Percentiles rank a stretch among this genome's conserved stretches.
Evolutionary conservation across 2,888 invertebrate genomes (phyloP).

Genomic region (Caenorhabditis sp.): DNA sequence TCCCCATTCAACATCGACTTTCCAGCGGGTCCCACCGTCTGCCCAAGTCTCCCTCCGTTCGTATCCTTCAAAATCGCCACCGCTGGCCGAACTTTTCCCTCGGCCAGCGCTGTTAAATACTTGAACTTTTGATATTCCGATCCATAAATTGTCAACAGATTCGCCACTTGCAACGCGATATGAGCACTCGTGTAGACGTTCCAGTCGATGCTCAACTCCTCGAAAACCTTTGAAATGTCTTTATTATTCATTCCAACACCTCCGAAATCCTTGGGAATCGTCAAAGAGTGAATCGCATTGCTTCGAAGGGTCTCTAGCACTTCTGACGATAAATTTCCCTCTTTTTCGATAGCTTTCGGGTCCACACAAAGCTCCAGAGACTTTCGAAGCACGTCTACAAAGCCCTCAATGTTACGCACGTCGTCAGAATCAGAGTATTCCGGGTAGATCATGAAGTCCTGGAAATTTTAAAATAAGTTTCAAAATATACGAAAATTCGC

Average conservation of each 20-base stretch:
- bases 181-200: conserved; percentile 70
- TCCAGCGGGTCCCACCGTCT: conserved; percentile 60
- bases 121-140: conserved; percentile 66
- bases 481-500: too few species aligned
- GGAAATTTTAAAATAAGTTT: too few species aligned
- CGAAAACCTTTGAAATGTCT: conserved; percentile 77
- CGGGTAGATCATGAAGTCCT: conserved; percentile 83
- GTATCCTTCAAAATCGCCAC: conserved; percentile 61
- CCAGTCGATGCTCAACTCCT: conserved; percentile 76
- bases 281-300: conserved; percentile 71
- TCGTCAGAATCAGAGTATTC: conserved; percentile 82
- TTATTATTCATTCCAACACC: conserved; percentile 80
- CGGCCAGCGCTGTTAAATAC: conserved; percentile 69
- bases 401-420: conserved; percentile 78
- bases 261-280: conserved; percentile 77
- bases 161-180: conserved; percentile 65
- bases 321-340: conserved; percentile 64
- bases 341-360: conserved; percentile 64
- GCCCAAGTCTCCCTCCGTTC: conserved; percentile 27
- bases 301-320: conserved; percentile 70
- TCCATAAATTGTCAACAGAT: conserved; percentile 72
- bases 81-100: conserved; percentile 67
- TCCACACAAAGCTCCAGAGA: conserved; percentile 66
- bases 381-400: conserved; percentile 64
- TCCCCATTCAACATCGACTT: conserved; percentile 74